phyloP scores from a whole-genome alignment of 2,888 invertebrate species.

The Apamea anceps region DNA sequence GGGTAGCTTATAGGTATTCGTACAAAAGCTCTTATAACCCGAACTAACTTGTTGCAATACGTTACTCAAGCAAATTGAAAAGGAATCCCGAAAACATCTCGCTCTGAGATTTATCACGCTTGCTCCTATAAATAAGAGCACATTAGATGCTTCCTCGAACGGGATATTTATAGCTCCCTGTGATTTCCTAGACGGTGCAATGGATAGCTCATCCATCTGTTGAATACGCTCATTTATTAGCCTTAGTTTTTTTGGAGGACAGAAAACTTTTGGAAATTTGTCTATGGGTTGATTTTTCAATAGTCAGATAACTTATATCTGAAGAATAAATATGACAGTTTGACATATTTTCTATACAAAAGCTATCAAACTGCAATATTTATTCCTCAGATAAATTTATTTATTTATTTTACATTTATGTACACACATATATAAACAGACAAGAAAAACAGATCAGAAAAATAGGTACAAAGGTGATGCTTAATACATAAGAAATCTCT shows the following conservation, averaged over 20 bases:
- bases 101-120: constrained; percentile 54
- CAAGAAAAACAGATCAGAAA: too few species aligned
- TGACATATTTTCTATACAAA: too few species aligned
- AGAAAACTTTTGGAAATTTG: not conserved
- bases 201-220: constrained; percentile 41
- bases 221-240: constrained; percentile 49
- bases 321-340: too few species aligned
- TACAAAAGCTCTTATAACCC: not conserved
- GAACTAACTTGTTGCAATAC: constrained; percentile 56
- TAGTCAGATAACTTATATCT: too few species aligned
- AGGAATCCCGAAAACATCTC: constrained; percentile 56
- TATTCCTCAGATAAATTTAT: too few species aligned
- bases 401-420: too few species aligned
- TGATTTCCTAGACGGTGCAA: constrained; percentile 47
- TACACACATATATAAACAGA: too few species aligned
- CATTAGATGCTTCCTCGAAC: constrained; percentile 56
- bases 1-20: not conserved
- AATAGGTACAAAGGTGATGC: too few species aligned
- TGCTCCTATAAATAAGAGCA: constrained; percentile 55
- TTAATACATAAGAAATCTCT: too few species aligned
- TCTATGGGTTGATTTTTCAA: not conserved
- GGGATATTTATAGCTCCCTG: constrained; percentile 59
- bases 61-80: constrained; percentile 60
- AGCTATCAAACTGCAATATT: too few species aligned
- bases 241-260: not conserved